Evolutionary conservation across 2,113 vertebrate species (phyloP).

Genomic region (Misgurnus mizolepis): DNA sequence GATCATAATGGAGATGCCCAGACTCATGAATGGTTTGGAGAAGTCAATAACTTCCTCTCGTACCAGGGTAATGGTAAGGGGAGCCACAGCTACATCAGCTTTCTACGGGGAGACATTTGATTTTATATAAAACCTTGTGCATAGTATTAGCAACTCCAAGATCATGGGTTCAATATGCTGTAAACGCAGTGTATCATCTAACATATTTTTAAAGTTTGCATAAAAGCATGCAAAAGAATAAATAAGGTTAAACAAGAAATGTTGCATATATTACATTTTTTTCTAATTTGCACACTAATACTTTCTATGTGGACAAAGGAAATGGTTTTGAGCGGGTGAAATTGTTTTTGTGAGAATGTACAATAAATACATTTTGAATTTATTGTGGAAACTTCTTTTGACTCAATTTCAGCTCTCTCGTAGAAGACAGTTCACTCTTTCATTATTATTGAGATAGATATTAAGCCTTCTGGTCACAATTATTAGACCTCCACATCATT

Average conservation of each 20-base stretch:
- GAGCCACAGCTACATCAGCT: slow-evolving; percentile 95
- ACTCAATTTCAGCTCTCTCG: neutral
- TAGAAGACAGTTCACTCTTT: neutral
- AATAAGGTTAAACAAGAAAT: neutral
- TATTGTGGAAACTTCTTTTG: neutral
- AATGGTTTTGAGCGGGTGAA: neutral
- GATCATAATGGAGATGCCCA: slow-evolving; percentile 99
- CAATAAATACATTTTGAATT: neutral
- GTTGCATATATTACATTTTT: neutral
- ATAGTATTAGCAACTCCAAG: too few relatives aligned
- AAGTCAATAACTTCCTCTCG: slow-evolving; percentile 99
- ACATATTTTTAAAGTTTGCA: too few relatives aligned
- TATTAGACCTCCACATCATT: neutral
- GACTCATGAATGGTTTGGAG: slow-evolving; percentile 98
- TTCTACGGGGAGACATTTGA: slow-evolving; percentile 75
- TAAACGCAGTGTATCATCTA: too few relatives aligned
- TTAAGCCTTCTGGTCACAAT: neutral
- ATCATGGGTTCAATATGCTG: too few relatives aligned
- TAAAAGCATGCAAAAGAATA: too few relatives aligned
- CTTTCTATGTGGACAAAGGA: neutral
- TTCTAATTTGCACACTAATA: neutral
- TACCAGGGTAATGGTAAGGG: slow-evolving; percentile 95
- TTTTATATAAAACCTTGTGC: neutral
- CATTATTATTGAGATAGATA: neutral
- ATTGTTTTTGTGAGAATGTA: neutral